These are phyloP conservation scores for Otus sunia DNA, from an alignment of 2,113 vertebrate species.

Conservation along the genomic window DNA sequence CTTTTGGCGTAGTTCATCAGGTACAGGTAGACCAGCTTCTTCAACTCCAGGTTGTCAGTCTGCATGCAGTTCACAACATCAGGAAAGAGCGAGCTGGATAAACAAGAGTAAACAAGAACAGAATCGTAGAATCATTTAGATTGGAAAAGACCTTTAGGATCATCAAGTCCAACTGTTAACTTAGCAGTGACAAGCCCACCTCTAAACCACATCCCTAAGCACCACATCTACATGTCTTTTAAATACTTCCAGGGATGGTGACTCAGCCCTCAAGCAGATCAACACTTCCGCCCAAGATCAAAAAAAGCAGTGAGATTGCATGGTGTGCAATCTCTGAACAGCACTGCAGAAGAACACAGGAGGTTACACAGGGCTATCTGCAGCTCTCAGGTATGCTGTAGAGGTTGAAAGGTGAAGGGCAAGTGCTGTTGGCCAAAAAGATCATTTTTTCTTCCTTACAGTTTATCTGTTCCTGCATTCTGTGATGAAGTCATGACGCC, in stretches of 20 bases:
- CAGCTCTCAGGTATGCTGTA: not conserved
- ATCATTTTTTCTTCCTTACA: not conserved
- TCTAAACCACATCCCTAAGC: no score
- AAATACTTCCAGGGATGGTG: no score
- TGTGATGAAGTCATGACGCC: not conserved
- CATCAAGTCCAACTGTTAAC: no score
- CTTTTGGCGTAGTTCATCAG: slow-evolving; percentile 99
- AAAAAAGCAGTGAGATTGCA: not conserved
- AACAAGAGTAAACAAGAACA: not conserved
- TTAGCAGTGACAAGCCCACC: no score
- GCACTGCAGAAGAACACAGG: not conserved
- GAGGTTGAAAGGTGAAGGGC: not conserved
- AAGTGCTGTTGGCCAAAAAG: not conserved
- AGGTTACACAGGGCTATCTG: not conserved
- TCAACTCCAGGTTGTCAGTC: slow-evolving; percentile 97
- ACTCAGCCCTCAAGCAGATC: not conserved
- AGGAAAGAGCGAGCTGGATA: slow-evolving; percentile 89
- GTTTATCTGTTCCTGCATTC: not conserved
- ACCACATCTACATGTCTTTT: no score
- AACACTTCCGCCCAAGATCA: not conserved
- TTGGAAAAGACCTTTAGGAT: no score
- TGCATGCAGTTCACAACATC: slow-evolving; percentile 99
- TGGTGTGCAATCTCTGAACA: not conserved
- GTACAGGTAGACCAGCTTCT: slow-evolving; percentile 97
- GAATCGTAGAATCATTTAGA: no score